Percentiles rank a stretch among this genome's conserved stretches.
phyloP scores from a whole-genome alignment of 2,888 invertebrate species.

The Girardia tigrina region DNA sequence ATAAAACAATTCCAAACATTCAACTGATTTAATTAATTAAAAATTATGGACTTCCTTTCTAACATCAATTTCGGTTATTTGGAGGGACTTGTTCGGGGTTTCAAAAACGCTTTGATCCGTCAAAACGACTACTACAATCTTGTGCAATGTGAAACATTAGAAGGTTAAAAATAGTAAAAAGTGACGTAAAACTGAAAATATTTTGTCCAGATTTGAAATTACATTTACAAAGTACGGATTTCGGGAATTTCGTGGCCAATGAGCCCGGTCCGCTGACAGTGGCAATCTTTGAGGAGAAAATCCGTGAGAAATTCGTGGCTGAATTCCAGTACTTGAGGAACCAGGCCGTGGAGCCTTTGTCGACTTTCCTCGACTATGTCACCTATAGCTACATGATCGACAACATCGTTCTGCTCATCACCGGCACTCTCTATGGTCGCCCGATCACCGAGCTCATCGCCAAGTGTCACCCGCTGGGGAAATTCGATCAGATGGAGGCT shows the following conservation, averaged over 20 bases:
- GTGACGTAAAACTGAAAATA: no score
- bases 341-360: slow-evolving; percentile 87
- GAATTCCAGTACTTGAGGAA: slow-evolving; percentile 96
- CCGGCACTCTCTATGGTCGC: slow-evolving; percentile 91
- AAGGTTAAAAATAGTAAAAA: slow-evolving; percentile 74
- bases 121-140: slow-evolving; percentile 91
- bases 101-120: slow-evolving; percentile 91
- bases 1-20: no score
- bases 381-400: slow-evolving; percentile 99
- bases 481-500: slow-evolving; percentile 93
- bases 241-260: slow-evolving; percentile 95
- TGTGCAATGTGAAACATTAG: slow-evolving; percentile 95
- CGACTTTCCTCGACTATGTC: slow-evolving; percentile 93
- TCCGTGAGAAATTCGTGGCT: slow-evolving; percentile 90
- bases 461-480: slow-evolving; percentile 95
- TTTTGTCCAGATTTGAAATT: slow-evolving; percentile 83
- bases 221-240: slow-evolving; percentile 94
- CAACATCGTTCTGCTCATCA: slow-evolving; percentile 91
- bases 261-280: slow-evolving; percentile 93
- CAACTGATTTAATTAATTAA: no score
- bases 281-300: slow-evolving; percentile 90
- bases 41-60: no score
- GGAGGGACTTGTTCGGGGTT: slow-evolving; percentile 91
- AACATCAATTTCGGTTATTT: slow-evolving; percentile 94
- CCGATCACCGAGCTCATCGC: slow-evolving; percentile 94